Evolutionary conservation across 2,113 vertebrate species (phyloP).

Genomic region (Barnardius zonarius): DNA sequence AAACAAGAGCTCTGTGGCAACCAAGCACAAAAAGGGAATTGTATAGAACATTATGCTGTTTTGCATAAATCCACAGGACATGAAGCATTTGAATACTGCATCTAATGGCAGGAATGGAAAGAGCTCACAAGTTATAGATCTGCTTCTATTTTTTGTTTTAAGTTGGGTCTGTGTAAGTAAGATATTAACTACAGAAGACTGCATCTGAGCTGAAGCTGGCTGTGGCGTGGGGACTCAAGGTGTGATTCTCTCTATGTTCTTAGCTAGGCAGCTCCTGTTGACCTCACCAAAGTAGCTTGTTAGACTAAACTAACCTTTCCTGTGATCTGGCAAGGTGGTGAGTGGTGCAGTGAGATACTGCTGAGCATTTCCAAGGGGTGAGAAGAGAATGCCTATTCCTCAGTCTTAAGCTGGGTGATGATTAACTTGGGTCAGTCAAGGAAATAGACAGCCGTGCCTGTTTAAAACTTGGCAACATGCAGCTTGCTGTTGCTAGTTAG

Average conservation of each 20-base stretch:
- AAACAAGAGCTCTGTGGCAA: neutral
- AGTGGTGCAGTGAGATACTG: neutral
- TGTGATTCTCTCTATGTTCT: neutral
- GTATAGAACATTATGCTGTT: neutral
- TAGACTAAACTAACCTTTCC: neutral
- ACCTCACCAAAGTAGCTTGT: accelerated
- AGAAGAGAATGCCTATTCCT: neutral
- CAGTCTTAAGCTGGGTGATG: neutral
- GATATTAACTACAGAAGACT: neutral
- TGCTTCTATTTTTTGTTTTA: neutral
- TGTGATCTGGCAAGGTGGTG: neutral
- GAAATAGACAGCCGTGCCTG: neutral
- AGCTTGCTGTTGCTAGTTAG: neutral
- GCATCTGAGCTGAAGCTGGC: neutral
- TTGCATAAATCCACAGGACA: neutral
- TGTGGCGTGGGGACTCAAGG: too few relatives aligned
- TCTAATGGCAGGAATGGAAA: neutral
- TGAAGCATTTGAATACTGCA: neutral
- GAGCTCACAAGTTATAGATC: neutral
- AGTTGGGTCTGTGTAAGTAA: neutral
- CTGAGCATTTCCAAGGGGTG: neutral
- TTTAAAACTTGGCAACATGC: neutral
- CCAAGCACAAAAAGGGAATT: neutral
- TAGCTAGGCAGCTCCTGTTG: neutral
- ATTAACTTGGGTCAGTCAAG: neutral